These are phyloP conservation scores for Patella pellucida DNA, from an alignment of 2,888 invertebrate species.

Conservation along the genomic window DNA sequence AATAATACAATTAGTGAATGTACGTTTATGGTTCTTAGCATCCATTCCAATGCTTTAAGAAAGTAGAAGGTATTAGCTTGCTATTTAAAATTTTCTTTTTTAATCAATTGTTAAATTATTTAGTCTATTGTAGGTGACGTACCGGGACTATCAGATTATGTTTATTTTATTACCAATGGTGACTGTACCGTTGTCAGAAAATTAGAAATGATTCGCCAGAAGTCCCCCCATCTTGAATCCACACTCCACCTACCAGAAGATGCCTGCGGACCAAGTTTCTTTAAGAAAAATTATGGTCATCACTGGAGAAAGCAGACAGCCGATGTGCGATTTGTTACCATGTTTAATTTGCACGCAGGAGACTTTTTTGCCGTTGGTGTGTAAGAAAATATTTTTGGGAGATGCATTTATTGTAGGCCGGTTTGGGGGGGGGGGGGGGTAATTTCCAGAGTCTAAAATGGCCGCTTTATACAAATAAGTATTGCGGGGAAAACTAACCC, in stretches of 20 bases:
- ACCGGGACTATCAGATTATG: slow-evolving; percentile 33
- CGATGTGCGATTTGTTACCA: slow-evolving; percentile 41
- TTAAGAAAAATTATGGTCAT: slow-evolving; percentile 41
- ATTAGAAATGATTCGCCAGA: slow-evolving; percentile 38
- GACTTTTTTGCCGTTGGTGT: slow-evolving; percentile 51
- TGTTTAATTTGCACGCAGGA: slow-evolving; percentile 42
- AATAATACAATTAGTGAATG: too few species aligned
- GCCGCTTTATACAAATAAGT: too few species aligned
- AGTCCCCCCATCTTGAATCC: slow-evolving; percentile 44
- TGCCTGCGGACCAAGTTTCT: slow-evolving; percentile 28
- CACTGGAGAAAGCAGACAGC: slow-evolving; percentile 25
- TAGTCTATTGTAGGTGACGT: slow-evolving; percentile 45
- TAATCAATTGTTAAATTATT: slow-evolving; percentile 1
- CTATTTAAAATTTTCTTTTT: too few species aligned
- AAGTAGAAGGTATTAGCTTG: too few species aligned
- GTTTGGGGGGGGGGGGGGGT: too few species aligned
- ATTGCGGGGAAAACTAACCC: too few species aligned
- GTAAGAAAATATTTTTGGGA: background rate
- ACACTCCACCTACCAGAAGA: slow-evolving; percentile 32
- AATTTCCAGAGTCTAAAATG: too few species aligned
- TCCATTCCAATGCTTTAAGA: too few species aligned
- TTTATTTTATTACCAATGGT: slow-evolving; percentile 47
- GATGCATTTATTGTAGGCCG: too few species aligned
- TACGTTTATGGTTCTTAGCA: too few species aligned
- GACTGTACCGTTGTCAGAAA: slow-evolving; percentile 46